Evolutionary conservation across 2,888 invertebrate species (phyloP), one percentile per base, ranked within the genome.

Genomic region (Microctonus brassicae): DNA sequence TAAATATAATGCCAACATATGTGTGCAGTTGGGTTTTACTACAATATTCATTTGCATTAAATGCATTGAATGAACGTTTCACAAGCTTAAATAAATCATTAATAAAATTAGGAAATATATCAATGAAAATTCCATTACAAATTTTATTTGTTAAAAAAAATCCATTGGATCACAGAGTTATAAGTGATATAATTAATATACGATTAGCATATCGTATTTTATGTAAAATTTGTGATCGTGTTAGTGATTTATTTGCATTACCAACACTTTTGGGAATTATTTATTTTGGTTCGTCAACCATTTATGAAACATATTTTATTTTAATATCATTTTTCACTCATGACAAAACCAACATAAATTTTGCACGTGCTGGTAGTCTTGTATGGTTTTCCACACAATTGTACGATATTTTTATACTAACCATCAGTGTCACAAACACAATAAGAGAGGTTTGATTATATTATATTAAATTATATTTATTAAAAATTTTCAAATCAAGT

Each of bases 191-290:
- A 6, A n/a, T 24, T 11, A n/a, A 20, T 4, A 24, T 75, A 17
- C 58, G 69, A 33, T 36, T 26, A 9, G 47, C 36, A 17, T 62
- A 75, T 68, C 33, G 39, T 5, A 36, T 20, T 20, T 52, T 75
- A 1, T 70, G 61, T 39, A 62, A 70, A 13, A 69, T 70, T 10
- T 53, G 69, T 10, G 26, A 29, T 1, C 47, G 69, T 2, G 13
- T 74, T 9, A 47, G 72, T 1, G 60, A 70, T 3, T 74, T 73
- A 65, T 75, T 68, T 63, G 70, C 70, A 5, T 33, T 73, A 13
- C 70, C 74, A 34, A 66, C 58, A 0, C 26, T 74, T 0, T 6
- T 74, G 10, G 42, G 63, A 2, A 58, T 69, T 10, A 53, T 57
- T 0, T 61, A 34, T 20, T 61, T 36, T 24, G 22, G 17, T 61